A percentile compares a stretch with the other conserved stretches of the same genome.
Conservation (phyloP, 2,888 invertebrate genomes). For the Ornithoptera alexandrae region DNA sequence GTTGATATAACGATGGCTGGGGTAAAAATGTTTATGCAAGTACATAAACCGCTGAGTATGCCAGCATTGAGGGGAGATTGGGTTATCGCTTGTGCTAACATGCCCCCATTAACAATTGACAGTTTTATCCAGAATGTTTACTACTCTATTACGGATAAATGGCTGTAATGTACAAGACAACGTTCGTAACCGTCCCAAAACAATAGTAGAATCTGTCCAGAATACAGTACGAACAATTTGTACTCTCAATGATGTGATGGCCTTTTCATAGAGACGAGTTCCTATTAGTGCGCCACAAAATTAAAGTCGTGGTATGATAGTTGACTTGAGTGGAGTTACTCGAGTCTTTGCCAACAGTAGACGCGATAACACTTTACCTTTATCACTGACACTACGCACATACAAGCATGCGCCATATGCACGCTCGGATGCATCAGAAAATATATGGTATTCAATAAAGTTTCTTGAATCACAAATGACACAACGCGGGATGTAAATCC, state of each 20-base stretch:
- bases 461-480: conserved; percentile 32
- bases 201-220: conserved; percentile 40
- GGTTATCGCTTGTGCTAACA: conserved; percentile 35
- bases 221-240: conserved; percentile 28
- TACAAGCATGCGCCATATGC: conserved; percentile 42
- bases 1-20: too few species aligned
- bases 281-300: conserved; percentile 39
- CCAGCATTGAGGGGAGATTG: neutral
- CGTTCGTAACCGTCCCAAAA: conserved; percentile 14
- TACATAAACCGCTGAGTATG: too few species aligned
- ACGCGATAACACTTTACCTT: conserved; percentile 15
- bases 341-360: conserved; percentile 35
- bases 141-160: conserved; percentile 40
- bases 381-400: conserved; percentile 30
- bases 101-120: conserved; percentile 34
- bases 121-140: conserved; percentile 38
- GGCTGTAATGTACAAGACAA: conserved; percentile 36
- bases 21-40: too few species aligned
- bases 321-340: conserved; percentile 35
- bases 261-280: conserved; percentile 38
- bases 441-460: conserved; percentile 30
- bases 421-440: conserved; percentile 37
- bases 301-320: conserved; percentile 42
- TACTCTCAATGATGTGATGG: conserved; percentile 29
- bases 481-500: conserved; percentile 34